phyloP scores from a whole-genome alignment of 92 coral and sea anemone species.

The Bergia puertoricense region DNA sequence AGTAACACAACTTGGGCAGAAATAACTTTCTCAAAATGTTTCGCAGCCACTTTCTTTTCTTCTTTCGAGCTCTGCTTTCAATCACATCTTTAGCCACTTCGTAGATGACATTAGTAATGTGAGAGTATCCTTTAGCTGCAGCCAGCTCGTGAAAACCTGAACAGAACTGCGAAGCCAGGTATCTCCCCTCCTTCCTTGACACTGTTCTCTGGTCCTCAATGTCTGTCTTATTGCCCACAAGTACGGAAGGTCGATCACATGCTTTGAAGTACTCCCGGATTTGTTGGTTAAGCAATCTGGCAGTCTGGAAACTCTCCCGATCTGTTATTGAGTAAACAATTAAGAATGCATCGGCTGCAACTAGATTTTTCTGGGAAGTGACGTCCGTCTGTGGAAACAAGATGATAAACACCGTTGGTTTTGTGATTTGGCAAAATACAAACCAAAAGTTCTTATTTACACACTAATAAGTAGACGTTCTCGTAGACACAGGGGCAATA shows the following conservation, averaged over 20 bases:
- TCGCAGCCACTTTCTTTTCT: conserved; percentile 11
- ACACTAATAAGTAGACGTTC: background rate
- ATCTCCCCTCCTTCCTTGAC: conserved; percentile 27
- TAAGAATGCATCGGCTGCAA: conserved; percentile 14
- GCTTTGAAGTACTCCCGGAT: conserved; percentile 6
- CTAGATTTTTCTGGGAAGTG: background rate
- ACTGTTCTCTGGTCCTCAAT: conserved; percentile 19
- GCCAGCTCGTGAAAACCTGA: conserved; percentile 21
- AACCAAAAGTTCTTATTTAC: too few relatives aligned
- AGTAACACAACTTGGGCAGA: background rate
- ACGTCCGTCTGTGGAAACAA: background rate
- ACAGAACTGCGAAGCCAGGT: conserved; percentile 16
- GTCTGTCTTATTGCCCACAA: conserved; percentile 21
- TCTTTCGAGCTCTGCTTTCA: background rate
- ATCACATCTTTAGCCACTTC: conserved; percentile 5
- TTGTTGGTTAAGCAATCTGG: conserved; percentile 6
- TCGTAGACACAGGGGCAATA: background rate
- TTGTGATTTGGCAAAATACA: background rate
- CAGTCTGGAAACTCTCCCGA: conserved; percentile 19
- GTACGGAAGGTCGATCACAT: background rate
- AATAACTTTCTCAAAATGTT: conserved; percentile 4
- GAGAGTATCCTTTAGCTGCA: conserved; percentile 21
- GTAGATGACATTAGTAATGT: conserved; percentile 13
- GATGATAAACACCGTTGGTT: background rate
- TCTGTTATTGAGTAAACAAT: conserved; percentile 27